These are phyloP conservation scores for Chondrilla cf. caribensis DNA, from an alignment of 37 sponge, comb jelly and placozoan genomes.

Conservation along the genomic window DNA sequence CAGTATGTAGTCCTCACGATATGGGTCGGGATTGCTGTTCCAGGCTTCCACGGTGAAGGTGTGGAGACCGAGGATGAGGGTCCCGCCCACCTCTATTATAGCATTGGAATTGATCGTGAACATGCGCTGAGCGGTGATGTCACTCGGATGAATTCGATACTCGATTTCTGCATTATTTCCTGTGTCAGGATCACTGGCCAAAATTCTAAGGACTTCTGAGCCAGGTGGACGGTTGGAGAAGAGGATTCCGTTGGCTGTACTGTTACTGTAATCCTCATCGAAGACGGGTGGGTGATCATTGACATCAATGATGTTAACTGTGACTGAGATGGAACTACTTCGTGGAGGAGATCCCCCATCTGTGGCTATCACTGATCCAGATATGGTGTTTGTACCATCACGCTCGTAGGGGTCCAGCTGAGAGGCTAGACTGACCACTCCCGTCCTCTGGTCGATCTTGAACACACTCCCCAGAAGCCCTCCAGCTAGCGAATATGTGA, in stretches of 20 bases:
- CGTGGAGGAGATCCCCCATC: constrained; percentile 15
- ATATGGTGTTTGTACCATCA: not conserved
- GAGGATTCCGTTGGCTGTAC: not conserved
- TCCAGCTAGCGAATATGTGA: not conserved
- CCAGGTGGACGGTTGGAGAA: not conserved
- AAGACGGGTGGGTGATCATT: constrained; percentile 22
- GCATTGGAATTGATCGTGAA: constrained; percentile 18
- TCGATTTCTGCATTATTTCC: not conserved
- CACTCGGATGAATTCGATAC: not conserved
- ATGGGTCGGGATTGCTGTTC: constrained; percentile 6
- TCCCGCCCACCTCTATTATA: not conserved
- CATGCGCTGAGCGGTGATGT: not conserved
- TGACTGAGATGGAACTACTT: not conserved
- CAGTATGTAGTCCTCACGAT: not conserved
- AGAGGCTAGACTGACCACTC: constrained; percentile 4
- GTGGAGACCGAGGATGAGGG: constrained; percentile 22
- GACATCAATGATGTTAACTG: constrained; percentile 1
- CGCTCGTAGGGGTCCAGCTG: not conserved
- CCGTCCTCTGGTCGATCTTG: constrained; percentile 4
- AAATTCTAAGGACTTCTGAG: not conserved
- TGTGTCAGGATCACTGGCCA: constrained; percentile 24
- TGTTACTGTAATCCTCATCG: not conserved
- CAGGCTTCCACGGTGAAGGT: constrained; percentile 14
- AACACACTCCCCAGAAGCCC: not conserved
- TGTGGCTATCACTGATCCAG: not conserved